A percentile compares a stretch with the other conserved stretches of the same genome.
These are phyloP conservation scores for Ceyx melanurus DNA, from an alignment of 2,113 vertebrate genomes.

Conservation along the genomic window DNA sequence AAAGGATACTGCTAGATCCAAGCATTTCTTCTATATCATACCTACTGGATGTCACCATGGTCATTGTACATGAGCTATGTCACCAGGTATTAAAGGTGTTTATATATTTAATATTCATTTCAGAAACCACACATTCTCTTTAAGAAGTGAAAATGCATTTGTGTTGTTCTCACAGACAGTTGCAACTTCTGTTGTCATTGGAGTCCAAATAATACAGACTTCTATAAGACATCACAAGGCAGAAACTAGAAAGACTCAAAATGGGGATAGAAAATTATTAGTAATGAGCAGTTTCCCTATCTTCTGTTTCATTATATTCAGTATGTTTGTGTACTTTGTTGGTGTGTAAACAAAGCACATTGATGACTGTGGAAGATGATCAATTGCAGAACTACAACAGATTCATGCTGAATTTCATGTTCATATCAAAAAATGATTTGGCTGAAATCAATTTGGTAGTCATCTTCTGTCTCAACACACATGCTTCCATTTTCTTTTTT, in stretches of 20 bases:
- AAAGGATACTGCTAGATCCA: conserved; percentile 89
- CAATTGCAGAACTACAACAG: conserved; percentile 39
- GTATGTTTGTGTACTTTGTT: not conserved
- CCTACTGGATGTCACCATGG: conserved; percentile 91
- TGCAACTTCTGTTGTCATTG: not conserved
- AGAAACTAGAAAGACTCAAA: not conserved
- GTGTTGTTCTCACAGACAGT: not conserved
- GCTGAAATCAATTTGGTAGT: conserved; percentile 56
- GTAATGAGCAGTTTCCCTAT: not conserved
- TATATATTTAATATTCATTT: not conserved
- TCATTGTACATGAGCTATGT: conserved; percentile 87
- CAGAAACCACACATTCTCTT: not conserved
- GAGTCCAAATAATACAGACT: not conserved
- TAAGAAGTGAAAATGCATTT: not conserved
- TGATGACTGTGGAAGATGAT: conserved; percentile 10
- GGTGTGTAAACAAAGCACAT: not conserved
- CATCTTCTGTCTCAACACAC: not conserved
- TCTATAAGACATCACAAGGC: not conserved
- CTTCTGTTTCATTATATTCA: not conserved
- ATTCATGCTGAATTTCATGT: conserved; percentile 47
- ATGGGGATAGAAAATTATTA: not conserved
- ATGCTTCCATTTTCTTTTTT: not conserved
- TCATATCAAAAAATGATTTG: conserved; percentile 57
- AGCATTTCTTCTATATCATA: conserved; percentile 89
- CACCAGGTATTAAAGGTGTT: conserved; percentile 82